Evolutionary conservation across 1,140 invertebrate species (phyloP).

Genomic region (Mesaphorura yosii): DNA sequence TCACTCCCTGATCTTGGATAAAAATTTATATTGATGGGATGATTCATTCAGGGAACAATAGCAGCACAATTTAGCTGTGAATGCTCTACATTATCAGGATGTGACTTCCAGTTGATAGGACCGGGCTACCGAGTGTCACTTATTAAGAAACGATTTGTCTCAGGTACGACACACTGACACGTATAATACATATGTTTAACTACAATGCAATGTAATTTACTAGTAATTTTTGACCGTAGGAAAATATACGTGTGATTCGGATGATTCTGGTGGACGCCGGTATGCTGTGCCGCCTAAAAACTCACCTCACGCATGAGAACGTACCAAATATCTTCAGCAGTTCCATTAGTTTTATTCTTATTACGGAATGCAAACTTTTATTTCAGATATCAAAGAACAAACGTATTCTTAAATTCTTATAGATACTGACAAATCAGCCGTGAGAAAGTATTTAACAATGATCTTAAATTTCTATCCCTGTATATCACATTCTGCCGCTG

Average conservation of each 20-base stretch:
- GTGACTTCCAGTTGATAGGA: slow-evolving; percentile 83
- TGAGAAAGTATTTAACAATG: too few relatives aligned
- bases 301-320: too few relatives aligned
- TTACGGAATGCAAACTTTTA: too few relatives aligned
- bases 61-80: slow-evolving; percentile 89
- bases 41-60: slow-evolving; percentile 54
- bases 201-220: neutral
- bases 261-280: too few relatives aligned
- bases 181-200: neutral
- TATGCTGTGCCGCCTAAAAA: too few relatives aligned
- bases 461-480: too few relatives aligned
- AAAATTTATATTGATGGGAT: neutral
- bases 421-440: too few relatives aligned
- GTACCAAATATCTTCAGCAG: too few relatives aligned
- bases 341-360: too few relatives aligned
- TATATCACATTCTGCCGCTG: too few relatives aligned
- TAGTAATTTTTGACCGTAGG: slow-evolving; percentile 39
- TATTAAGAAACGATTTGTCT: slow-evolving; percentile 85
- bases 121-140: slow-evolving; percentile 83
- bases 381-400: too few relatives aligned
- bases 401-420: too few relatives aligned
- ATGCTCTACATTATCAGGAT: slow-evolving; percentile 80
- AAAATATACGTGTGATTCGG: slow-evolving; percentile 83
- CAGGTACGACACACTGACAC: slow-evolving; percentile 49
- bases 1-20: neutral